A percentile compares a stretch with the other conserved stretches of the same genome.
Evolutionary conservation across 92 coral and sea anemone species (phyloP).

Genomic region (Umimayanthus kanabou): DNA sequence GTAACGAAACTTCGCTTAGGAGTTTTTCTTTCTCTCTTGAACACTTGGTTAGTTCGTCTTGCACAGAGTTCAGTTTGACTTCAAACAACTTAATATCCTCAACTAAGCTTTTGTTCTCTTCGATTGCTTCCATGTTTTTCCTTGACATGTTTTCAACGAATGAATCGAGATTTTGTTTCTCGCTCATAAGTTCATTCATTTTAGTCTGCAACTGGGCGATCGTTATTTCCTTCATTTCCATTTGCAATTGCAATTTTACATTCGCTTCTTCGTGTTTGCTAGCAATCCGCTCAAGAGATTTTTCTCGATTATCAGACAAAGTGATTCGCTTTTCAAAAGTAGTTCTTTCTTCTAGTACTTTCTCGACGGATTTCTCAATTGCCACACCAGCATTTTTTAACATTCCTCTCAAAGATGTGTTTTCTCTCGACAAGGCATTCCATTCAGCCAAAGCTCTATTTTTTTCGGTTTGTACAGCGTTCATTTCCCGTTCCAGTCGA

Average conservation of each 20-base stretch:
- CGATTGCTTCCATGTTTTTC: constrained; percentile 57
- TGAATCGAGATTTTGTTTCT: constrained; percentile 58
- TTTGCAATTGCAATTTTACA: constrained; percentile 47
- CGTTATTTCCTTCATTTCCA: constrained; percentile 50
- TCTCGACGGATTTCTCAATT: constrained; percentile 53
- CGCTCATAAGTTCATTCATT: constrained; percentile 47
- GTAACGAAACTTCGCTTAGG: constrained; percentile 70
- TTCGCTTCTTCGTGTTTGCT: constrained; percentile 47
- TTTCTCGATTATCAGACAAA: constrained; percentile 46
- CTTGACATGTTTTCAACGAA: constrained; percentile 62
- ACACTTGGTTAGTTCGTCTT: constrained; percentile 66
- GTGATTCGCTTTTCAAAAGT: constrained; percentile 47
- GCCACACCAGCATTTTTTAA: constrained; percentile 47
- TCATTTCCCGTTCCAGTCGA: constrained; percentile 54
- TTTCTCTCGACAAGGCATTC: constrained; percentile 46
- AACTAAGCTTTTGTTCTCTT: constrained; percentile 76
- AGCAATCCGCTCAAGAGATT: constrained; percentile 42
- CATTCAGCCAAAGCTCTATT: neutral
- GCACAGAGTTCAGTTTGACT: constrained; percentile 64
- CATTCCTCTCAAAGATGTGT: constrained; percentile 46
- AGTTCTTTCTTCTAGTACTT: constrained; percentile 51
- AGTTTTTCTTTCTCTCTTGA: constrained; percentile 80
- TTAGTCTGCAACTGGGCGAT: constrained; percentile 48
- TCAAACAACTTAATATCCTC: constrained; percentile 72
- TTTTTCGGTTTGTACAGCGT: constrained; percentile 47